These are phyloP conservation scores for Selene dorsalis DNA, from an alignment of 2,797 vertebrate species.

Conservation along the genomic window DNA sequence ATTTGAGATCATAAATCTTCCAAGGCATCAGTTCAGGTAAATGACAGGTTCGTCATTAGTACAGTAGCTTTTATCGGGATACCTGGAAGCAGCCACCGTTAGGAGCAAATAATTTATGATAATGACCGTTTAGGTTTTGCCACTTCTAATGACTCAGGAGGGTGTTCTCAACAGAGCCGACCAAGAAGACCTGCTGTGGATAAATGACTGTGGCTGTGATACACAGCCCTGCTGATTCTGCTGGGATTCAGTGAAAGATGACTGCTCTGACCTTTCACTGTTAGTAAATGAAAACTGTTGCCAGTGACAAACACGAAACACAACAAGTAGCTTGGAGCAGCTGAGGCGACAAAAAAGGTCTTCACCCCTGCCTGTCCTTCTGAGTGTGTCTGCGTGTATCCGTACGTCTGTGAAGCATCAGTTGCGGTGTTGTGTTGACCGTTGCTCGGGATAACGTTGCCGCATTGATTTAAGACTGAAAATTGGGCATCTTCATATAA, in stretches of 20 bases:
- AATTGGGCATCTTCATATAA: conserved; percentile 27
- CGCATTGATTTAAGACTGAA: conserved; percentile 15
- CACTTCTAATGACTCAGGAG: conserved; percentile 39
- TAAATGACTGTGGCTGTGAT: conserved; percentile 40
- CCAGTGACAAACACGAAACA: conserved; percentile 48
- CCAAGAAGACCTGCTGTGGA: conserved; percentile 13
- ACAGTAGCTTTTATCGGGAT: conserved; percentile 14
- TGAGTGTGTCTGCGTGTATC: not conserved
- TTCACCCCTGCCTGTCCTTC: conserved; percentile 12
- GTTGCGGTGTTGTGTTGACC: not conserved
- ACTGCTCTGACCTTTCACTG: conserved; percentile 69
- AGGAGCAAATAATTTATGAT: conserved; percentile 38
- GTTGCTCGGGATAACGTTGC: not conserved
- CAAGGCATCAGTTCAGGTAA: conserved; percentile 22
- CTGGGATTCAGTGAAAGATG: conserved; percentile 45
- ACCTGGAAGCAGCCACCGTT: conserved; percentile 25
- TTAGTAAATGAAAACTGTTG: conserved; percentile 62
- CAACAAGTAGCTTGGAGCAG: conserved; percentile 43
- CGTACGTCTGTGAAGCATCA: not conserved
- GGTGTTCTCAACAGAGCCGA: conserved; percentile 33
- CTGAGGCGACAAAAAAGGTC: conserved; percentile 34
- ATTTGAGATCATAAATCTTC: conserved; percentile 6
- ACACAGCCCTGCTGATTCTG: not conserved
- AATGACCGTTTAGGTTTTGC: conserved; percentile 29
- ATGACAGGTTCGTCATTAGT: conserved; percentile 35